Evolutionary conservation across 2,888 invertebrate species (phyloP).

Genomic region (Calephelis perditalis): DNA sequence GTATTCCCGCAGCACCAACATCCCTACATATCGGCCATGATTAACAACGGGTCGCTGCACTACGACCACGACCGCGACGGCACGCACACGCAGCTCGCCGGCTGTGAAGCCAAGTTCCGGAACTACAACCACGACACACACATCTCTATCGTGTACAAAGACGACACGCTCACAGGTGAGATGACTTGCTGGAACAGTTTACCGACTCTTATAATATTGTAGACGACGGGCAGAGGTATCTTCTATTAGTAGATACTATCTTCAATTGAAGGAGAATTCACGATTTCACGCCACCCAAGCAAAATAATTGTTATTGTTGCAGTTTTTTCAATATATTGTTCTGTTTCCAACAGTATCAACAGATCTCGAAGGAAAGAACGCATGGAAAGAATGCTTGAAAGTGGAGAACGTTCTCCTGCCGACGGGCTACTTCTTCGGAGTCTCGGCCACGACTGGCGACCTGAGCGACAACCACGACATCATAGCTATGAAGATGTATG

Average conservation of each 20-base stretch:
- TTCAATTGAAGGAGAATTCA: no score
- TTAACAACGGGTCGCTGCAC: constrained; percentile 95
- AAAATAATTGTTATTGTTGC: no score
- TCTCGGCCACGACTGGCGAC: constrained; percentile 98
- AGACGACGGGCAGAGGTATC: no score
- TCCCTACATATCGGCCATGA: constrained; percentile 98
- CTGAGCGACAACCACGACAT: constrained; percentile 98
- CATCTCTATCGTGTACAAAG: constrained; percentile 93
- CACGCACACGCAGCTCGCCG: constrained; percentile 97
- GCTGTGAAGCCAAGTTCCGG: constrained; percentile 97
- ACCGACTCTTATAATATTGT: no score
- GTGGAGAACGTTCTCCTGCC: constrained; percentile 94
- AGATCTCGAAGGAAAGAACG: constrained; percentile 93
- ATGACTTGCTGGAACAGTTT: neutral
- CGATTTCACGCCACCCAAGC: no score
- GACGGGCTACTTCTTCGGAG: constrained; percentile 96
- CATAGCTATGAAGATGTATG: constrained; percentile 93
- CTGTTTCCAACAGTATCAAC: constrained; percentile 83
- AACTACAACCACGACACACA: constrained; percentile 94
- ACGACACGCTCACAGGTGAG: constrained; percentile 90
- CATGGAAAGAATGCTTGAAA: constrained; percentile 95
- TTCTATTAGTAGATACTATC: no score
- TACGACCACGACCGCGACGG: constrained; percentile 99
- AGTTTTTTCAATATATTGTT: neutral
- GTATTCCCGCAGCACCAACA: constrained; percentile 89